These are phyloP conservation scores for Cecropterus lyciades DNA, from an alignment of 1,140 invertebrate genomes.

Conservation along the genomic window DNA sequence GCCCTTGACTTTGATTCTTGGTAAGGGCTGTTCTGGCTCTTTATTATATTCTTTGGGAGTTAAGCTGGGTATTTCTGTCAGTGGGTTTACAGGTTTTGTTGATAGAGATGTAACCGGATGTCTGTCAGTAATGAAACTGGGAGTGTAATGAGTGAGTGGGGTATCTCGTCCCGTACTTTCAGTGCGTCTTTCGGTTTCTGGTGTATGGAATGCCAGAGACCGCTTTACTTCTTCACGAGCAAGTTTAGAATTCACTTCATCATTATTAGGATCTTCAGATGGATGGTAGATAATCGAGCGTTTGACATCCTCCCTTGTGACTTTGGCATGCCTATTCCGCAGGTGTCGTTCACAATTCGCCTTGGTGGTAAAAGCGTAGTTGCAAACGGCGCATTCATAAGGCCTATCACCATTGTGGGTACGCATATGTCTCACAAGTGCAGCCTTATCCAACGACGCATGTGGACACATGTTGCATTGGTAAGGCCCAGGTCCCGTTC, in stretches of 20 bases:
- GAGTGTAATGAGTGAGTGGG: constrained; percentile 80
- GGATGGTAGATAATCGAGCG: constrained; percentile 94
- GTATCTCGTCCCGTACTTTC: constrained; percentile 71
- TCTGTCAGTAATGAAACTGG: constrained; percentile 68
- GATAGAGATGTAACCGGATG: constrained; percentile 65
- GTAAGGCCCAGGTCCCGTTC: constrained; percentile 90
- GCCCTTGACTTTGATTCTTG: constrained; percentile 87
- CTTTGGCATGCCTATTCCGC: constrained; percentile 94
- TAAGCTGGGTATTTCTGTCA: constrained; percentile 55
- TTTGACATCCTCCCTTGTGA: constrained; percentile 93
- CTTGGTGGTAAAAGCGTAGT: constrained; percentile 98
- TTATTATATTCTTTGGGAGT: constrained; percentile 55
- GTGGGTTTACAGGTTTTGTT: constrained; percentile 48
- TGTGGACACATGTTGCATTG: constrained; percentile 97
- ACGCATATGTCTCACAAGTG: constrained; percentile 94
- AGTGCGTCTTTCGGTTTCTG: constrained; percentile 70
- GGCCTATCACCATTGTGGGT: constrained; percentile 97
- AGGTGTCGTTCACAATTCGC: constrained; percentile 95
- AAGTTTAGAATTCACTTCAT: constrained; percentile 86
- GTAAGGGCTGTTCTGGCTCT: constrained; percentile 56
- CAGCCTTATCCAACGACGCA: constrained; percentile 94
- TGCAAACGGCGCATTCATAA: constrained; percentile 96
- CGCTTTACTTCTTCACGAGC: constrained; percentile 83
- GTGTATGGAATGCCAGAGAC: constrained; percentile 73
- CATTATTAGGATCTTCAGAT: constrained; percentile 91